Evolutionary conservation across 2,113 vertebrate genomes (phyloP).

Genomic region (Aepyceros melampus): DNA sequence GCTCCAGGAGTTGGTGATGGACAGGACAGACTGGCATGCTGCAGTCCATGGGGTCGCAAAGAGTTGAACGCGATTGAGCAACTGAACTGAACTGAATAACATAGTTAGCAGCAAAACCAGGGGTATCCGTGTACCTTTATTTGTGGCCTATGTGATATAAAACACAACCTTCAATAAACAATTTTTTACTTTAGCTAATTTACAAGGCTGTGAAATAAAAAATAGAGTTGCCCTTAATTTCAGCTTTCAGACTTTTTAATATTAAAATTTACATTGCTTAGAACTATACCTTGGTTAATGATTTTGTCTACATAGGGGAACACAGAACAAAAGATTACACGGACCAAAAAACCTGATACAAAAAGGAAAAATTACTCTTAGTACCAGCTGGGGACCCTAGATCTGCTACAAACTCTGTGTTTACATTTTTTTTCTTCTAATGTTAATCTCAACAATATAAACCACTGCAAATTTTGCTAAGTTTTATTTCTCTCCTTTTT

Average conservation of each 20-base stretch:
- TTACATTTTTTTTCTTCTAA: slow-evolving; percentile 49
- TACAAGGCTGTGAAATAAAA: background rate
- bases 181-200: background rate
- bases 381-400: background rate
- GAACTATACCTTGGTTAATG: background rate
- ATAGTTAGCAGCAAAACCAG: background rate
- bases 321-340: background rate
- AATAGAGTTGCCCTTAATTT: background rate
- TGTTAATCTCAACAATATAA: slow-evolving; percentile 24
- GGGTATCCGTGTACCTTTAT: background rate
- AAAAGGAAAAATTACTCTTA: background rate
- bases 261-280: background rate
- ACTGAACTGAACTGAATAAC: background rate
- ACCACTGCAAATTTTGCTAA: background rate
- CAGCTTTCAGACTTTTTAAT: background rate
- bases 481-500: background rate
- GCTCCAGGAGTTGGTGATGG: background rate
- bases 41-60: background rate
- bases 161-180: background rate
- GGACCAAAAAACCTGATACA: background rate
- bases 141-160: background rate
- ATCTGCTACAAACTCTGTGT: slow-evolving; percentile 25
- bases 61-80: background rate
- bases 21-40: background rate
- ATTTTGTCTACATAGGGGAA: background rate